These are phyloP conservation scores for Caprella mutica DNA, from an alignment of 2,888 invertebrate genomes.

Conservation along the genomic window DNA sequence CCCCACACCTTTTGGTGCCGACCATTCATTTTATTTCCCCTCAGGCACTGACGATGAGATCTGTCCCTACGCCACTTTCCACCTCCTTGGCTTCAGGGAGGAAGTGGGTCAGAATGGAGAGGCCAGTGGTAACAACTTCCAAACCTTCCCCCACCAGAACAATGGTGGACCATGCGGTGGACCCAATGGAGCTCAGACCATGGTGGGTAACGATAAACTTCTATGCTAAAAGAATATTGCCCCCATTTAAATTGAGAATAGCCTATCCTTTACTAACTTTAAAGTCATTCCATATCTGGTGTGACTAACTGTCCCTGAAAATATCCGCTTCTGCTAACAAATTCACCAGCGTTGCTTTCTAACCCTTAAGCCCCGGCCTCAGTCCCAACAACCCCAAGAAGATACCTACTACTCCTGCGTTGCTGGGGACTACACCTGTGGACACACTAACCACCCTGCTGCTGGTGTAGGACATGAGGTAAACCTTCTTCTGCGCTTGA, in stretches of 20 bases:
- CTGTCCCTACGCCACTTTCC: constrained; percentile 94
- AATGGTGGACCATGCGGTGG: constrained; percentile 29
- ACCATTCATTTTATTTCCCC: not conserved
- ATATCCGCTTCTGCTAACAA: not conserved
- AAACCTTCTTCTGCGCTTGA: too few relatives aligned
- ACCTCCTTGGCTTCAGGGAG: constrained; percentile 84
- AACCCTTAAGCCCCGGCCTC: not conserved
- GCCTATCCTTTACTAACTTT: not conserved
- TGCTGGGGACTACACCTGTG: constrained; percentile 33
- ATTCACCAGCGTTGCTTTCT: not conserved
- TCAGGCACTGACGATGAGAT: constrained; percentile 73
- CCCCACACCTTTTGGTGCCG: not conserved
- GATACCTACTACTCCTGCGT: constrained; percentile 34
- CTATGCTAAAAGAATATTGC: not conserved
- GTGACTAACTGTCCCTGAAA: not conserved
- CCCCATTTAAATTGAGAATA: not conserved
- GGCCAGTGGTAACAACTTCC: constrained; percentile 49
- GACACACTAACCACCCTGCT: constrained; percentile 32
- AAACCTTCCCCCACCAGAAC: constrained; percentile 64
- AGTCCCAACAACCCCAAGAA: constrained; percentile 23
- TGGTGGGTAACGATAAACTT: constrained; percentile 13
- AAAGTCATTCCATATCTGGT: not conserved
- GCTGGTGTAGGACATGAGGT: too few relatives aligned
- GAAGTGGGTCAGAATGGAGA: constrained; percentile 52
- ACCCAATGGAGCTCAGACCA: constrained; percentile 23